A percentile compares a stretch with the other conserved stretches of the same genome.
These are phyloP conservation scores for Melieria omissa DNA, from an alignment of 2,888 invertebrate species.

Conservation along the genomic window DNA sequence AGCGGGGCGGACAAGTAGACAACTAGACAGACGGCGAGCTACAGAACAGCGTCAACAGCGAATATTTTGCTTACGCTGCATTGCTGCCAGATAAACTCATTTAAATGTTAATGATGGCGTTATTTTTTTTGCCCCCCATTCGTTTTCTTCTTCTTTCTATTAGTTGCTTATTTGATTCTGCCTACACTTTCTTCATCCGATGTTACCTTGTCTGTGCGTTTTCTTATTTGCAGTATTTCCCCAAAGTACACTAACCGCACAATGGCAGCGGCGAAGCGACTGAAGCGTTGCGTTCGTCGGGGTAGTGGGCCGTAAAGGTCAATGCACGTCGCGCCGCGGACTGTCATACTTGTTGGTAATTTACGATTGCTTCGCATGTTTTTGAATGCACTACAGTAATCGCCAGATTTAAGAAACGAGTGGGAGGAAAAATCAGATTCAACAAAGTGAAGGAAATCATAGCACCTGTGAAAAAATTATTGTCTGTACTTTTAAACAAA, in stretches of 20 bases:
- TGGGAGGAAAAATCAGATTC: not conserved
- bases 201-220: not conserved
- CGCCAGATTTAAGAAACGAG: not conserved
- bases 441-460: not conserved
- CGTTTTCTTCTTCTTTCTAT: not conserved
- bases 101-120: slow-evolving; percentile 54
- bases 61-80: not conserved
- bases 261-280: not conserved
- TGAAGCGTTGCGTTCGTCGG: too few species aligned
- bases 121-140: not conserved
- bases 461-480: too few species aligned
- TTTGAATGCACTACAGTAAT: too few species aligned
- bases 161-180: not conserved
- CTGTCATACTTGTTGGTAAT: too few species aligned
- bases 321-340: too few species aligned
- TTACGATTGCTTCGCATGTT: too few species aligned
- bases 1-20: not conserved
- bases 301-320: too few species aligned
- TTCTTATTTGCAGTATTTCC: too few species aligned
- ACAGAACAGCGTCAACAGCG: slow-evolving; percentile 1
- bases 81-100: slow-evolving; percentile 53
- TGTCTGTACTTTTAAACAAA: too few species aligned
- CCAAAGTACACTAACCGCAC: not conserved
- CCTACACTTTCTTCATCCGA: not conserved
- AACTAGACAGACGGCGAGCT: not conserved